Percentiles rank a stretch among this genome's conserved stretches.
phyloP scores from a whole-genome alignment of 2,888 invertebrate species.

The Pseudococcus jackbeardsleyi region DNA sequence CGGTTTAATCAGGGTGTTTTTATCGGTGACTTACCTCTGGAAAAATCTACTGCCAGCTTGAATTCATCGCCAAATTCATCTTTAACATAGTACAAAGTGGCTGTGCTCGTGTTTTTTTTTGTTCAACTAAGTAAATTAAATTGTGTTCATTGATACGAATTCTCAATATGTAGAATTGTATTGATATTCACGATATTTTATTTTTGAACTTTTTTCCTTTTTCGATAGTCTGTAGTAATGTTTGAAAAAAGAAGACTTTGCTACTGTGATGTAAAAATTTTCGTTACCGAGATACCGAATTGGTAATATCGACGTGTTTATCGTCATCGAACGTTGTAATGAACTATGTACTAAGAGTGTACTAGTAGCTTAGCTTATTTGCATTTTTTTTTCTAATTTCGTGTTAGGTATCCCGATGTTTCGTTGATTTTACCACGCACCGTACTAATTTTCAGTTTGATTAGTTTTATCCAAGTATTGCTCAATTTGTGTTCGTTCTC shows the following conservation, averaged over 20 bases:
- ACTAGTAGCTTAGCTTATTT: slow-evolving; percentile 11
- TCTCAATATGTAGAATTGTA: neutral
- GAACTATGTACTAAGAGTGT: neutral
- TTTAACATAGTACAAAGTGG: slow-evolving; percentile 1
- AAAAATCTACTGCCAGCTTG: neutral
- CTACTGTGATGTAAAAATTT: slow-evolving; percentile 18
- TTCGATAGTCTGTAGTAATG: neutral
- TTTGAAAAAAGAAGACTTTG: slow-evolving; percentile 49
- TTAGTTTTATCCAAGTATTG: slow-evolving; percentile 1
- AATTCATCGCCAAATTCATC: neutral
- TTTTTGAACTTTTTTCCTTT: neutral
- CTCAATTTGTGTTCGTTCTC: slow-evolving; percentile 46
- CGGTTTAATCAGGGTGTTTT: slow-evolving; percentile 20
- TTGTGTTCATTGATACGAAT: slow-evolving; percentile 14
- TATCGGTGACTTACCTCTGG: neutral
- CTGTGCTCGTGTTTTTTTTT: neutral
- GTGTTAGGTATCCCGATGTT: neutral
- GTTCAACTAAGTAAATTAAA: neutral
- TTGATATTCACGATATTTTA: neutral
- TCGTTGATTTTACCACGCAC: neutral
- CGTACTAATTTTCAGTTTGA: neutral
- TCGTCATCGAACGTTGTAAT: neutral
- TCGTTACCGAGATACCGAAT: slow-evolving; percentile 51
- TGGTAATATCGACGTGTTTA: neutral
- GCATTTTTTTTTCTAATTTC: neutral